A percentile compares a stretch with the other conserved stretches of the same genome.
These are phyloP conservation scores for Hyles lineata DNA, from an alignment of 2,888 invertebrate genomes.

Conservation along the genomic window DNA sequence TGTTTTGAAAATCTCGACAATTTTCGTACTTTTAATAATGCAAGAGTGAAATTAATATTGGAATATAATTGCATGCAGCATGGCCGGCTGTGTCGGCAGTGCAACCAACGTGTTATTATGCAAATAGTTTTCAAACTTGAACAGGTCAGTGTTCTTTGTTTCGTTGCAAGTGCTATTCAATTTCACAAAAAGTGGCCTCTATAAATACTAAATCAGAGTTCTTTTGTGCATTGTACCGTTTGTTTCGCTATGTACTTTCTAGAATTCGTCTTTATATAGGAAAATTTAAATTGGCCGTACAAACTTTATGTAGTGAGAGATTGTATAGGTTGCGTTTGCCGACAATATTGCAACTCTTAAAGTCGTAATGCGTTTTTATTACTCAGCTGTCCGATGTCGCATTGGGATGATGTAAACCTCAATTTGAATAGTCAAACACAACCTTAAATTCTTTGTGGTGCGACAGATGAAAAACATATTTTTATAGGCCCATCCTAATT, in stretches of 20 bases:
- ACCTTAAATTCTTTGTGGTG: no score
- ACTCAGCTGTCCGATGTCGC: neutral
- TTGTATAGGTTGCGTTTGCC: neutral
- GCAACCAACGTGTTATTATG: slow-evolving; percentile 65
- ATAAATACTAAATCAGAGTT: slow-evolving; percentile 45
- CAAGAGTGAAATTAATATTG: slow-evolving; percentile 62
- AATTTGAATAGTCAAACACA: neutral
- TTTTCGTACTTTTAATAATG: slow-evolving; percentile 28
- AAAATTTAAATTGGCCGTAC: neutral
- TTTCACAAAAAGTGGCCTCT: slow-evolving; percentile 49
- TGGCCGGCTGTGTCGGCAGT: slow-evolving; percentile 48
- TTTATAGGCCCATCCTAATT: no score
- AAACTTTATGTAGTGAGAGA: neutral
- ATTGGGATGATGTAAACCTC: neutral
- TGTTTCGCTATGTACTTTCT: slow-evolving; percentile 3
- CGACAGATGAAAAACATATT: no score
- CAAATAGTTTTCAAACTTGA: slow-evolving; percentile 69
- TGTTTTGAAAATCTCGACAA: neutral
- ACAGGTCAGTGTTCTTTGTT: slow-evolving; percentile 52
- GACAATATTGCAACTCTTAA: neutral
- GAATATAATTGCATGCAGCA: slow-evolving; percentile 71
- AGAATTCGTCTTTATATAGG: neutral
- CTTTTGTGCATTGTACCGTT: slow-evolving; percentile 3
- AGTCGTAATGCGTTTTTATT: neutral
- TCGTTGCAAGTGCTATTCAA: slow-evolving; percentile 60